Evolutionary conservation across 2,797 vertebrate genomes (phyloP).

Genomic region (Micromesistius poutassou): DNA sequence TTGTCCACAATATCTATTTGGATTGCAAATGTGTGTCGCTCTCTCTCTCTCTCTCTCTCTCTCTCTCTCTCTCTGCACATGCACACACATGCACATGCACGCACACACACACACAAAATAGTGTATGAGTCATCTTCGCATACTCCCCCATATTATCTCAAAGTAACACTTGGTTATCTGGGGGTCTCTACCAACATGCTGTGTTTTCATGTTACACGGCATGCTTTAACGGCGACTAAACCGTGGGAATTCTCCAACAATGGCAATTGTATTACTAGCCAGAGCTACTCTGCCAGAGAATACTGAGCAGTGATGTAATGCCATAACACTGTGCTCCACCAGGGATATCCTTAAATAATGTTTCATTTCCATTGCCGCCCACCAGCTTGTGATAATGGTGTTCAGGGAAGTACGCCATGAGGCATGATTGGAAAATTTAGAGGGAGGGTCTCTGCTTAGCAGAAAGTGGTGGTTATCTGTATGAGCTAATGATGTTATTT

Average conservation of each 20-base stretch:
- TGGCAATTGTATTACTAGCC: neutral
- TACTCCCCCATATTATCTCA: neutral
- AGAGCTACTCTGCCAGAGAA: neutral
- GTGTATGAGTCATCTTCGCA: neutral
- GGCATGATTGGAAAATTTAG: neutral
- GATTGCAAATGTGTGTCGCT: constrained; percentile 18
- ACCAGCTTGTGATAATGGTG: neutral
- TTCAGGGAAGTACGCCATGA: neutral
- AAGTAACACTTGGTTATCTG: neutral
- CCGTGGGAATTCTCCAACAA: neutral
- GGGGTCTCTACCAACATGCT: neutral
- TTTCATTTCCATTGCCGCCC: neutral
- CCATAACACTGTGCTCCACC: neutral
- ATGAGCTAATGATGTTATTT: neutral
- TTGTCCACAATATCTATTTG: constrained; percentile 27
- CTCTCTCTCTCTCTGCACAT: neutral
- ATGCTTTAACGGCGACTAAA: neutral
- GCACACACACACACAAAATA: constrained; percentile 5
- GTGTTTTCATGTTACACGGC: neutral
- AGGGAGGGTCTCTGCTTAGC: neutral
- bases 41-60: neutral
- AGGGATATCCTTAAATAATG: constrained; percentile 4
- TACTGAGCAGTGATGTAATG: neutral
- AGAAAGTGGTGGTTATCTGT: neutral
- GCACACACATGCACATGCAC: neutral